phyloP scores from a whole-genome alignment of 2,888 invertebrate genomes.

The Calliopum simillimum region DNA sequence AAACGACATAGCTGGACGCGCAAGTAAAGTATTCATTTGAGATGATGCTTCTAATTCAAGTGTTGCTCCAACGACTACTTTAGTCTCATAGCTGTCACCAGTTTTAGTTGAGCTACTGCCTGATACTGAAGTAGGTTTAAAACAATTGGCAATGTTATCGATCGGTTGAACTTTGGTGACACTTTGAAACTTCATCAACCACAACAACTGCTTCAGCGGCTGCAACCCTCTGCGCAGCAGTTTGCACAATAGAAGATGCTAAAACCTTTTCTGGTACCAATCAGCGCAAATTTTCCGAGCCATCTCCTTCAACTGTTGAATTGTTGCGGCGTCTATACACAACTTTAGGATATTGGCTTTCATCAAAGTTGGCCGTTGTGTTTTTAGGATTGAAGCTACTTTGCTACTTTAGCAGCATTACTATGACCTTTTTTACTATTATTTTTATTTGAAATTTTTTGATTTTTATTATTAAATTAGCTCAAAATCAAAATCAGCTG shows the following conservation, averaged over 20 bases:
- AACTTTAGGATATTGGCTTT: constrained; percentile 59
- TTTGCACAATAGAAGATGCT: constrained; percentile 59
- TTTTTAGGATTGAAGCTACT: constrained; percentile 37
- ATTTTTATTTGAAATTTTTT: no score
- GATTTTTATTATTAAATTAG: no score
- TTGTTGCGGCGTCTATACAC: constrained; percentile 76
- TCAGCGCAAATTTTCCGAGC: constrained; percentile 82
- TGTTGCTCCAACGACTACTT: constrained; percentile 23
- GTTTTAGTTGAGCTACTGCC: no score
- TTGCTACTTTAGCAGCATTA: no score
- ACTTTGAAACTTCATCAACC: constrained; percentile 22
- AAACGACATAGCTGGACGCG: constrained; percentile 87
- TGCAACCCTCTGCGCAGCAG: constrained; percentile 56
- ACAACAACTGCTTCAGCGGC: constrained; percentile 25
- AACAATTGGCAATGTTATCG: no score
- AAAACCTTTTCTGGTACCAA: constrained; percentile 76
- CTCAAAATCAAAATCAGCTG: no score
- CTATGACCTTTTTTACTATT: no score
- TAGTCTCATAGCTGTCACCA: constrained; percentile 2
- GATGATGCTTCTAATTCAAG: constrained; percentile 52
- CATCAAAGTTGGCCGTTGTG: constrained; percentile 45
- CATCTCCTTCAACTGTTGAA: constrained; percentile 74
- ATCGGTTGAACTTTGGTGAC: not conserved
- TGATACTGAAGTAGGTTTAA: no score
- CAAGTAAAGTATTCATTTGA: constrained; percentile 56